Base-by-base conservation (phyloP, 2,888 invertebrate species). In the Dichetophora obliterata region DNA sequence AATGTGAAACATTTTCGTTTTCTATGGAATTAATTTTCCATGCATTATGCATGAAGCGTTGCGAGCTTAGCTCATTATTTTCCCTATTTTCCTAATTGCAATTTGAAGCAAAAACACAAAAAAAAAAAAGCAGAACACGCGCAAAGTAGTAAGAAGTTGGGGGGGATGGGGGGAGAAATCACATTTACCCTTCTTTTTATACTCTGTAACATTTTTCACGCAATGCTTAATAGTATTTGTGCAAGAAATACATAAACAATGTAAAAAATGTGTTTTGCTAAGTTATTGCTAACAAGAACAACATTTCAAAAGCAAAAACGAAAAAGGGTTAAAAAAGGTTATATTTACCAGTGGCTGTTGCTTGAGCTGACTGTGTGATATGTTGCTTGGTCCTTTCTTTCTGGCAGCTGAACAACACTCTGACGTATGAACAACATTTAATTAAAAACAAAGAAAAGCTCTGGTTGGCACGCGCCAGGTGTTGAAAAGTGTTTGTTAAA, bases 401-500 rank as follows among this genome's bases (percentile, higher is more conserved):
- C n/a, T n/a, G n/a, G n/a, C n/a, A n/a, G n/a, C n/a, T n/a, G n/a
- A 59, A 66, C 66, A 75, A 66, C 66, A 75, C 70, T n/a, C 61
- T 19, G 75, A 68, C 78, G 78, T 75, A 76, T 78, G 76, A 78
- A 70, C 65, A 78, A 82, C 83, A 82, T 85, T 85, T 85, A 85
- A 85, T 85, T 84, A 85, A 84, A 85, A 83, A 83, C 82, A 83
- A 83, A 78, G 78, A 81, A 79, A 77, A 79, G 79, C 69, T 77
- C 57, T 16, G 24, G 59, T 5, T 31, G 31, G 31, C 31, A 31
- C 8, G 24, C 24, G 14, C 43, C 43, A 43, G 43, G 43, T 43
- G 43, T 43, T 43, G 43, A 14, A 16, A 6, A 63, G 43, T 43
- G 43, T 59, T 59, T n/a, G 11, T 27, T 22, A 59, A 59, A 22